Base-by-base conservation (phyloP, 2,797 vertebrate genomes). In the Rhinogobio ventralis region DNA sequence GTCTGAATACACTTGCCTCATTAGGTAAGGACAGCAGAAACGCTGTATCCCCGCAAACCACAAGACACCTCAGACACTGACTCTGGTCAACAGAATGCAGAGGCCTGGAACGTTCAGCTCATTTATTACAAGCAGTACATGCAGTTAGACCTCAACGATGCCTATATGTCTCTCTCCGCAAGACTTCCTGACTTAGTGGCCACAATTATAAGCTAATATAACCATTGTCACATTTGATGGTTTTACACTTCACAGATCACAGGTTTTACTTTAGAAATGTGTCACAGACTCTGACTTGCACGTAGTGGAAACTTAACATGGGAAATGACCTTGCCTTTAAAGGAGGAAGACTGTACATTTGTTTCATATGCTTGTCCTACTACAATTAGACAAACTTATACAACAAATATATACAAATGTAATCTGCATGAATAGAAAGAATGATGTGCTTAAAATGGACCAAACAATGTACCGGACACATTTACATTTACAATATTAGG, bases 401-500 rank as follows among this genome's bases (percentile, higher is more conserved):
- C 67, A 71, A 80, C 11, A 64, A 20, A 75, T 51, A 1, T 7
- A 49, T 57, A 80, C 11, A 64, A 20, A 75, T 51, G 1, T 7
- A 49, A 25, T 36, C 5, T 51, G 19, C 49, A 30, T n/a, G 20
- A 17, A 62, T 13, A 74, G 10, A 53, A 46, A 28, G 1, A 28
- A 69, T 13, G 9, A 71, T 33, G 4, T 46, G n/a, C 67, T 49
- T 46, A 46, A 49, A 68, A 23, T 39, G 36, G 3, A 68, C 13
- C 72, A 78, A 64, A 51, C 28, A 72, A 28, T 72, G 87, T 91
- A 87, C 91, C 86, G 90, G 68, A 83, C 2, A 9, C 74, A 67
- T 79, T 83, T 92, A 92, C 90, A 93, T 92, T 92, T 92, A 93
- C 25, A 82, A 91, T 88, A 89, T 88, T 90, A 93, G 92, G 93